Conservation (phyloP, 1,140 invertebrate genomes). For the Muscidifurax raptorellus region DNA sequence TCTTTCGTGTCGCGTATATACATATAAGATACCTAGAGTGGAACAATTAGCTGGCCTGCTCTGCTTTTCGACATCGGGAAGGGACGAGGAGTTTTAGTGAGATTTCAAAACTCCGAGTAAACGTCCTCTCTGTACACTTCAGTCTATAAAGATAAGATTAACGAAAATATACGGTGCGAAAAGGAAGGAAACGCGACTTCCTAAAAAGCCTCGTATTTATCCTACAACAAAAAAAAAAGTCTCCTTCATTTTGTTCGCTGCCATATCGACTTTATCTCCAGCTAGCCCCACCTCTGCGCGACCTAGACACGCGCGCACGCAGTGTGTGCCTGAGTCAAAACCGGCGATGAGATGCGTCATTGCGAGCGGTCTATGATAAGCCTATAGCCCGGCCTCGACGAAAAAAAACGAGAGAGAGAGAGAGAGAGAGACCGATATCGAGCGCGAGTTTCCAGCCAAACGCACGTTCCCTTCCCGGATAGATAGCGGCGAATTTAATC, state of each 20-base stretch:
- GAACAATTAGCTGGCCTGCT: too few relatives aligned
- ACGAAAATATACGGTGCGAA: too few relatives aligned
- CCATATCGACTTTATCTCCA: not conserved
- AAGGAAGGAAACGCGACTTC: too few relatives aligned
- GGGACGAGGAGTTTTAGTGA: too few relatives aligned
- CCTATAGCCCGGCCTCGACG: conserved; percentile 11
- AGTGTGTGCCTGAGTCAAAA: conserved; percentile 21
- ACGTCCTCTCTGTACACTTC: too few relatives aligned
- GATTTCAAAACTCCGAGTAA: too few relatives aligned
- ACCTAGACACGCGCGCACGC: not conserved
- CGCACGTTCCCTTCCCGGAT: conserved; percentile 12
- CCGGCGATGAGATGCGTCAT: conserved; percentile 37
- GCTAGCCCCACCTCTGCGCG: not conserved
- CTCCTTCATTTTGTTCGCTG: not conserved
- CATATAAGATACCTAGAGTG: too few relatives aligned
- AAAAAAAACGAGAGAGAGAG: conserved; percentile 6
- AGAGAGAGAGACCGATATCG: not conserved
- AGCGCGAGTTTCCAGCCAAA: not conserved
- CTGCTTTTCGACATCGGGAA: too few relatives aligned
- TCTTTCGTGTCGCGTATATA: not conserved
- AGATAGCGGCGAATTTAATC: conserved; percentile 34
- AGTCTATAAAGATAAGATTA: too few relatives aligned
- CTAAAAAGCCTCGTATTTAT: too few relatives aligned
- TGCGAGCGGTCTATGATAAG: conserved; percentile 15
- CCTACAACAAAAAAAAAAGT: not conserved